Evolutionary conservation across 2,888 invertebrate species (phyloP), one percentile per base, ranked within the genome.

Genomic region (Strigamia transsilvanica): DNA sequence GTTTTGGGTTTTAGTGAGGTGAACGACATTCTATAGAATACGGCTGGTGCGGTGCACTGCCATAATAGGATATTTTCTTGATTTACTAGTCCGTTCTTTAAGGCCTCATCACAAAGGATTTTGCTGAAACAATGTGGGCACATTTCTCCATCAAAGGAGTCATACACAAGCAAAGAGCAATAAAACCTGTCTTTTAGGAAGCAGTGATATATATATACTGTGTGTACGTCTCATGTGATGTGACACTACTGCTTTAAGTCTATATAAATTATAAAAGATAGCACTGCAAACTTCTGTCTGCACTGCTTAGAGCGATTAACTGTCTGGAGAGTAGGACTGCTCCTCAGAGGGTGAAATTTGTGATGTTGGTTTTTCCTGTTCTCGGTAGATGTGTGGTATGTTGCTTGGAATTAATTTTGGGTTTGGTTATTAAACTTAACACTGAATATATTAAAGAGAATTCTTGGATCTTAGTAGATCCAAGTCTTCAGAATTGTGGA

Each of bases 21-120:
- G 56, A 56, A 56, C 56, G 56, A 56, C 56, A 56, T 56, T 56
- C n/a, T 56, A 56, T 18, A 56, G n/a, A 56, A 56, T 56, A 38
- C 0, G 6, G 38, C 6, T 38, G 10, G 38, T 38, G 38, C 38
- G 6, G 38, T 56, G 56, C n/a, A 18, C 56, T 21, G 56, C 18
- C 21, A 18, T 18, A 18, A 18, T 18, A 18, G 56, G 15, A 18
- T 21, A 56, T 56, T 56, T 56, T 56, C 56, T 56, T 56, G 56
- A 56, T 56, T 56, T 56, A 56, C 56, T 56, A 18, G n/a, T 46
- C 46, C 21, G 21, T 56, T 56, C 56, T 56, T 56, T 18, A 56
- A 18, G 56, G 18, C 18, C 18, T 21, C 56, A 56, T 56, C 56
- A 56, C 56, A 56, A 56, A 56, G 56, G 56, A 56, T 56, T 56